Evolutionary conservation across 2,888 invertebrate species (phyloP), one percentile per base, ranked within the genome.

Genomic region (Mesorhabditis sp.): DNA sequence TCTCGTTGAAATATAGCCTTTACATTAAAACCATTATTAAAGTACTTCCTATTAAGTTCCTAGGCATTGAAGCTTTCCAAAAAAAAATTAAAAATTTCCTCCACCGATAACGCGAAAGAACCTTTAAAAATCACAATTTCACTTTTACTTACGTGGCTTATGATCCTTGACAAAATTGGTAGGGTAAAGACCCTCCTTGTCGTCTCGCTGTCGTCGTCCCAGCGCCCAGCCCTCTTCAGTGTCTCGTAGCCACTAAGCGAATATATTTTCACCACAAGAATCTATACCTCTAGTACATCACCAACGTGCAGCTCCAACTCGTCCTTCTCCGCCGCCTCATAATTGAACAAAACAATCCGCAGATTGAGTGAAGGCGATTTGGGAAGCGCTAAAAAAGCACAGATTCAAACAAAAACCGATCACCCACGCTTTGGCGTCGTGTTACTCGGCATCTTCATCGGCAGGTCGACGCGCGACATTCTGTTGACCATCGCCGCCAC

Each of bases 141-240:
- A n/a, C 61, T 63, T 45, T 28, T 28, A 28, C 15, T 43, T 42
- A 45, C 42, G 28, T 5, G 42, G 15, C 13, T 70, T 69, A 62
- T 63, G 42, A 50, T 50, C 58, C 10, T 50, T 13, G 58, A 95
- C 95, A 88, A 95, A 96, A 89, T 96, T 96, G 5, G 95, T 95
- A 4, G 95, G 96, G 87, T 95, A 96, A 74, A 95, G 93, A 43
- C 96, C 95, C 73, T 91, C 90, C 85, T 90, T 91, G 63, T 92
- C 92, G 41, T 69, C 74, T 43, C 72, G 69, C 15, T 69, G 71
- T 3, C 70, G 65, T 61, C 70, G 70, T 77, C 87, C 87, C 81
- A 77, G 71, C 75, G 80, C 78, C 92, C 92, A 92, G 45, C 94
- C 94, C 86, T 94, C 94, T 87, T 95, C 95, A 67, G 91, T 92